A percentile compares a stretch with the other conserved stretches of the same genome.
Evolutionary conservation across 2,888 invertebrate species (phyloP).

Genomic region (Oscheius myriophilus): DNA sequence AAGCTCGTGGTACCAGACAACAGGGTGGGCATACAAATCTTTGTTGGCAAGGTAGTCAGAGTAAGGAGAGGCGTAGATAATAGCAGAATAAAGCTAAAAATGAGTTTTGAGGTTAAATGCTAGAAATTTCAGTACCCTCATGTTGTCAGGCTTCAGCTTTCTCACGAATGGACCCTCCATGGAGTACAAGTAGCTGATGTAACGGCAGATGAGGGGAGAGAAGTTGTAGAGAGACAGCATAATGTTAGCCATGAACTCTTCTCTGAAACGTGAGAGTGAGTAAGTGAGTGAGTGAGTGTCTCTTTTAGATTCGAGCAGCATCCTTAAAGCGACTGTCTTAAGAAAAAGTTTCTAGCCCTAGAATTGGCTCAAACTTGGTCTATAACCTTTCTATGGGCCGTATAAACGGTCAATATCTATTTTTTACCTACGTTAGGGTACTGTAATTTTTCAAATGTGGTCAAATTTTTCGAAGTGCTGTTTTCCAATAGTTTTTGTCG

Average conservation of each 20-base stretch:
- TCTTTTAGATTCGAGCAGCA: not conserved
- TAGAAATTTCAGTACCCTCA: slow-evolving; percentile 4
- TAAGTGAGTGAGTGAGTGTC: not conserved
- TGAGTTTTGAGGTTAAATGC: not conserved
- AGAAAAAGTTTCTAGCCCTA: not conserved
- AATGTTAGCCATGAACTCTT: not conserved
- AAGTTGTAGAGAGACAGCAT: not conserved
- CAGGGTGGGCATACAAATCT: slow-evolving; percentile 18
- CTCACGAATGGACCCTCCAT: slow-evolving; percentile 3
- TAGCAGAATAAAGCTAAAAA: slow-evolving; percentile 22
- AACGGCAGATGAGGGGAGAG: slow-evolving; percentile 3
- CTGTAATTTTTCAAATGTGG: too few relatives aligned
- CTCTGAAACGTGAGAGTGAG: not conserved
- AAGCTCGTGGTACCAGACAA: slow-evolving; percentile 25
- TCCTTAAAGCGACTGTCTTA: not conserved
- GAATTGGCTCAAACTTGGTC: too few relatives aligned
- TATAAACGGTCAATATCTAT: too few relatives aligned
- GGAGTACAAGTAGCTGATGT: slow-evolving; percentile 2
- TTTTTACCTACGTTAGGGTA: too few relatives aligned
- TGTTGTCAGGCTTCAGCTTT: slow-evolving; percentile 11
- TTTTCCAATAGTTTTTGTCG: too few relatives aligned
- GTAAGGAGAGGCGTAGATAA: slow-evolving; percentile 34
- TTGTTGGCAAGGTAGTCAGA: slow-evolving; percentile 29
- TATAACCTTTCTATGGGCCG: too few relatives aligned
- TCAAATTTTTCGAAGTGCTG: too few relatives aligned